Percentiles rank a stretch among this genome's conserved stretches.
phyloP scores from a whole-genome alignment of 2,113 vertebrate species.

The Paramisgurnus dabryanus region DNA sequence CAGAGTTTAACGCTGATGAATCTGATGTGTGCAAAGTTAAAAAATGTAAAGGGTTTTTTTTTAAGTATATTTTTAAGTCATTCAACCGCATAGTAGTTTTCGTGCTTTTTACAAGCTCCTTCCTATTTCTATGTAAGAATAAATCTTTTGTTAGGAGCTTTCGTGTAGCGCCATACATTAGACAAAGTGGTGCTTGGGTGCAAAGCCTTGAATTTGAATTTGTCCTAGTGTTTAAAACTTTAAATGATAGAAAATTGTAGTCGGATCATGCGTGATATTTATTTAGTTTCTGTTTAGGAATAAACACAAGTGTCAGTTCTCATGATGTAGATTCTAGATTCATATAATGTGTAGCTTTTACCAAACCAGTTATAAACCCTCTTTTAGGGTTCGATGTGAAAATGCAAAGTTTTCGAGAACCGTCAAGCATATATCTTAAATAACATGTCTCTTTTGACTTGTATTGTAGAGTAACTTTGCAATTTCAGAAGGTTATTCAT shows the following conservation, averaged over 20 bases:
- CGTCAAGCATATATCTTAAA: neutral
- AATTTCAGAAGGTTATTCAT: neutral
- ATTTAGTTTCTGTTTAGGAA: neutral
- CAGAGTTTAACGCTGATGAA: neutral
- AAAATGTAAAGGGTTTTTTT: neutral
- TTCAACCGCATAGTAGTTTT: neutral
- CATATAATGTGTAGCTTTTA: constrained; percentile 7
- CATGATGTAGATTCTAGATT: neutral
- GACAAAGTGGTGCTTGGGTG: constrained; percentile 8
- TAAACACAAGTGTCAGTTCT: neutral
- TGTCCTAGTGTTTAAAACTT: neutral
- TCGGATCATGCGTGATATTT: neutral
- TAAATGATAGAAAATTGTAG: neutral
- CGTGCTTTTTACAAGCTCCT: constrained; percentile 9
- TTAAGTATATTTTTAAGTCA: neutral
- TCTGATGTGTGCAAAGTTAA: neutral
- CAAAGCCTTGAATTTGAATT: neutral
- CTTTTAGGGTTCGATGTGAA: neutral
- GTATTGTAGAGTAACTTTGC: constrained; percentile 1
- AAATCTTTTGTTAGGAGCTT: constrained; percentile 1
- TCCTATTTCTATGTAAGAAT: neutral
- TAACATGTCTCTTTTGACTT: constrained; percentile 1
- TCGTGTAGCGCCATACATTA: neutral
- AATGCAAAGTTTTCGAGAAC: neutral
- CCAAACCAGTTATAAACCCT: neutral